phyloP scores from a whole-genome alignment of 1,140 invertebrate species.

The Hermatobates lingyangjiaoensis region DNA sequence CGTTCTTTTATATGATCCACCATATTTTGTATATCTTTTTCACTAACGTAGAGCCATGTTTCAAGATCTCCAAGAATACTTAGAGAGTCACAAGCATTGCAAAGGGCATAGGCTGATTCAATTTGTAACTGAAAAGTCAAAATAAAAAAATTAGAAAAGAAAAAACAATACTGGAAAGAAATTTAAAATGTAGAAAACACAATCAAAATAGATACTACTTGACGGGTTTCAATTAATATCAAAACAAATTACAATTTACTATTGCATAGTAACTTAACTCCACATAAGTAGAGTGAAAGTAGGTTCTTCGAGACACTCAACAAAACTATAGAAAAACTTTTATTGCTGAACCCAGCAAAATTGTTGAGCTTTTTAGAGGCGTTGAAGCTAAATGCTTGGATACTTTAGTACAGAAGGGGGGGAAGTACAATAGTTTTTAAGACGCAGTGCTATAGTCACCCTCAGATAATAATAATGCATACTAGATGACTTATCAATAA shows the following conservation, averaged over 20 bases:
- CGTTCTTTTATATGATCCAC: constrained; percentile 8
- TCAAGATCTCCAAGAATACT: constrained; percentile 6
- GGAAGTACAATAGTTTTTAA: too few relatives aligned
- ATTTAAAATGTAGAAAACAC: background rate
- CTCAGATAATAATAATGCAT: too few relatives aligned
- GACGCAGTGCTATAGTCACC: too few relatives aligned
- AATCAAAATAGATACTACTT: background rate
- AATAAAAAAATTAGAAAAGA: background rate
- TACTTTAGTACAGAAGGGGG: too few relatives aligned
- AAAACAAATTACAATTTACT: background rate
- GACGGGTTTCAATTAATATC: background rate
- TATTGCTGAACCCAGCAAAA: too few relatives aligned
- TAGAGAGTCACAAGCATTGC: constrained; percentile 5
- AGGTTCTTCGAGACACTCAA: too few relatives aligned
- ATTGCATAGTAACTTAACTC: background rate
- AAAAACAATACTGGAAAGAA: background rate
- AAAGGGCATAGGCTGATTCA: constrained; percentile 10
- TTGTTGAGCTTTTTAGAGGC: too few relatives aligned
- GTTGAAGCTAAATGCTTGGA: too few relatives aligned
- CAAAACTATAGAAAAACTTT: too few relatives aligned
- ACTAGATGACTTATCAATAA: too few relatives aligned
- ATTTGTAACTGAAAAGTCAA: constrained; percentile 7
- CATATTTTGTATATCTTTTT: constrained; percentile 4
- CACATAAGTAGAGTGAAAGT: too few relatives aligned
- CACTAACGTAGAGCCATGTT: constrained; percentile 7